Base-by-base conservation (phyloP, 2,113 vertebrate species). In the Gavialis gangeticus region DNA sequence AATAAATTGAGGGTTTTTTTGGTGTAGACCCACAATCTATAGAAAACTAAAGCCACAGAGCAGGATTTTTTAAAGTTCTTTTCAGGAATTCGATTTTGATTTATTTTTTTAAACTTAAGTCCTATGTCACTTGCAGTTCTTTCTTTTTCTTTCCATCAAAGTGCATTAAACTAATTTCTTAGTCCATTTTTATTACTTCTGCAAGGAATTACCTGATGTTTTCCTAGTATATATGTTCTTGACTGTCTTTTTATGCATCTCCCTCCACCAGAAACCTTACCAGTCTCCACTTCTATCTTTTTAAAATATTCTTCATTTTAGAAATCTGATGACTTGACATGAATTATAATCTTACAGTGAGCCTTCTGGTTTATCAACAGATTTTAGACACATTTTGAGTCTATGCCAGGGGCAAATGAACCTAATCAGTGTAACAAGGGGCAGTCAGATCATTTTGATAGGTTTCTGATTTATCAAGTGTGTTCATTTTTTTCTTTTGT, bases 311-410 rank as follows among this genome's bases (percentile, higher is more conserved):
- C 12, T 80, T 91, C 86, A 87, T 8, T 14, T 71, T 27, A 80
- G 6, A 88, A 34, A 85, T 21, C 16, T 93, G 24, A 81, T 96
- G 62, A 92, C n/a, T 8, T 85, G 34, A 76, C 54, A 58, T 55
- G 34, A 19, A 84, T 89, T 95, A 85, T 87, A 92, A 85, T 75
- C 11, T 37, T 60, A n/a, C 12, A 57, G 55, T 64, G 69, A 91
- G 46, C 9, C 89, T 88, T 58, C n/a, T 67, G 4, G 27, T 82
- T 87, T 60, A 30, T 55, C 28, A 88, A 55, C 11, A 82, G 82
- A 54, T 34, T 66, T 88, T 58, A 88, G 37, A 56, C 8, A 27
- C 30, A 30, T 13, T 79, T 2, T 76, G 37, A 76, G 62, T 71
- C 7, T 76, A 34, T 22, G 3, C 1, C 28, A 87, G 63, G 22